Evolutionary conservation across 23 tunicate species (phyloP), one percentile per base, ranked within the genome.

Genomic region (Botrylloides violaceus): DNA sequence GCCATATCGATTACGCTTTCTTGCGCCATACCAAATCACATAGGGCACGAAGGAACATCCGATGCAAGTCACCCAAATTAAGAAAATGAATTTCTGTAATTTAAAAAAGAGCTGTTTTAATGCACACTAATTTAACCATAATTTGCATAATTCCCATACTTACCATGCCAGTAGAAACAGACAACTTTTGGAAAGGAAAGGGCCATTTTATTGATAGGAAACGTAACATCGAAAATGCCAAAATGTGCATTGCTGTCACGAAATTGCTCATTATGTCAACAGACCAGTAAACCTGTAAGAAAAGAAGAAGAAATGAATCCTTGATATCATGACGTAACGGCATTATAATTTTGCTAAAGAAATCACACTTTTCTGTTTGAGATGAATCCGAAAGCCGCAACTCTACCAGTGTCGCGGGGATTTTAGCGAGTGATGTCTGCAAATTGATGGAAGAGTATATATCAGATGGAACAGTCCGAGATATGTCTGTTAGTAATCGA

Each of bases 161-260:
- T 59, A 83, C 90, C 35, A 50, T 49, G 43, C 63, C 82, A 32
- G 61, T 65, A 18, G 25, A 9, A 47, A 63, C 25, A 25, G 71
- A 33, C 5, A 83, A 62, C 36, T 70, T 77, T 35, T 83, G 43
- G 49, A 50, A 68, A 29, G 49, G 53, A 2, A 71, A 4, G 2
- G 83, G 92, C 65, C 35, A 73, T 32, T 79, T 65, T 18, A 84
- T 72, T 28, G 80, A 73, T 4, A 78, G 20, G 47, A 50, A 65
- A 31, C 92, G 75, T 63, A 78, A 37, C 7, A 77, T 18, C n/a
- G 92, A 82, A 64, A 84, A 84, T 3, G 83, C 68, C 33, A 84
- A 58, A 34, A 84, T 84, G 49, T 84, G 92, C 59, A 72, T 28
- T 19, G 92, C 92, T 26, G 92, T 84, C 1, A 61, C 76, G 59